phyloP scores from a whole-genome alignment of 2,113 vertebrate genomes.

The Python bivittatus region DNA sequence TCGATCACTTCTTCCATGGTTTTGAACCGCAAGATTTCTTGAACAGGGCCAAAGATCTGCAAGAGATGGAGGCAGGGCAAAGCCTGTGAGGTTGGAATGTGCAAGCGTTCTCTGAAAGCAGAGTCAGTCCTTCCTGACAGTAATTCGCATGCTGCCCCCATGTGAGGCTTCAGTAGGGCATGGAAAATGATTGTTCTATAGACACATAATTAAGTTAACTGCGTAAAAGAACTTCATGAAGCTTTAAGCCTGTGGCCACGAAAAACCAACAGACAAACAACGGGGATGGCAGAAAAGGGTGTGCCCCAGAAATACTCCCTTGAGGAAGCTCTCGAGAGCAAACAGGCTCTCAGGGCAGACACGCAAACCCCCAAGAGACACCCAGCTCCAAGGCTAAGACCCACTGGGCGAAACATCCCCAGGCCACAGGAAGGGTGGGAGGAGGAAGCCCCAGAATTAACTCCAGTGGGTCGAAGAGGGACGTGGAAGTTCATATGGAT shows the following conservation, averaged over 20 bases:
- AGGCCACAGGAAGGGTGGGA: background rate
- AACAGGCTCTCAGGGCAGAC: background rate
- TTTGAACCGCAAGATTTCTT: slow-evolving; percentile 98
- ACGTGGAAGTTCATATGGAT: background rate
- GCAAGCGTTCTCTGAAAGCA: too few relatives aligned
- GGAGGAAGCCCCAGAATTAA: background rate
- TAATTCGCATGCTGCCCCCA: background rate
- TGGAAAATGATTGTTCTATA: background rate
- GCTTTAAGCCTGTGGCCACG: background rate
- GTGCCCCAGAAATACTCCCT: background rate
- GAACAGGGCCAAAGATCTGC: slow-evolving; percentile 98
- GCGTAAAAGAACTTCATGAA: background rate
- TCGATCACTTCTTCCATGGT: slow-evolving; percentile 96
- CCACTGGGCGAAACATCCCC: background rate
- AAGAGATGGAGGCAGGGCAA: slow-evolving; percentile 41
- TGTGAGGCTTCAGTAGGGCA: background rate
- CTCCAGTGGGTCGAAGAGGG: background rate
- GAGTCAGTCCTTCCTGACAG: background rate
- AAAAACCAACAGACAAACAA: background rate
- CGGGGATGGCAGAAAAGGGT: background rate
- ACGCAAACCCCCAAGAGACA: background rate
- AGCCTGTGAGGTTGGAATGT: background rate
- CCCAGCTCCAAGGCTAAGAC: background rate
- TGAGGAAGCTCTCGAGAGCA: background rate
- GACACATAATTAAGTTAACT: background rate